Evolutionary conservation across 2,797 vertebrate genomes (phyloP), one percentile per base, ranked within the genome.

Genomic region (Sus cebifrons): DNA sequence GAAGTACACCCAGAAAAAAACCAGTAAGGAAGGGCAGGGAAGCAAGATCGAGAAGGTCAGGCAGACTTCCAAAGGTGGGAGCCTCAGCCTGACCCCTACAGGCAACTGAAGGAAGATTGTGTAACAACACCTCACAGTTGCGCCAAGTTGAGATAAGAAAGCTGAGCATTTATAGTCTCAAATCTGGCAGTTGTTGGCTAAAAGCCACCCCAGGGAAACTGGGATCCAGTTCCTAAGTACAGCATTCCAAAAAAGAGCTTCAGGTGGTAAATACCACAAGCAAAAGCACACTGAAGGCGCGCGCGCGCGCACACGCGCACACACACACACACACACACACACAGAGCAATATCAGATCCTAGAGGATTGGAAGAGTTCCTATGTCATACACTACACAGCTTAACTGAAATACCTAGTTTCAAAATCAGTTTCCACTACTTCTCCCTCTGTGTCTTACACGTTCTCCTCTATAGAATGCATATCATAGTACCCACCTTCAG

Each of bases 331-430:
- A 12, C 49, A 54, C 60, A 73, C 29, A 87, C 36, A 74, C 16
- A 64, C 0, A 75, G 1, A 75, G 56, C 20, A 88, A 81, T 81
- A 83, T 60, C 52, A 65, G 52, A 77, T 44, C 40, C 16, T 84
- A 14, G 6, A 89, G 71, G 9, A 9, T 12, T 54, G 21, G 16
- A 9, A 92, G 7, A 73, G 49, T 56, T 27, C 25, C 44, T 23
- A 2, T 74, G 6, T 73, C 5, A 82, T 6, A 77, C 32, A 70
- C 21, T 40, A 17, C 1, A 29, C 18, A 89, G 32, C 27, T 44
- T 75, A 73, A 86, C 23, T 36, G 21, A 92, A 94, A 73, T 29
- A 64, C 5, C 49, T 82, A 16, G 4, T 65, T 96, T 87, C 71
- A 83, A 86, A 94, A 49, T 54, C 67, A 58, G 25, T 11, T 32